phyloP scores from a whole-genome alignment of 2,113 vertebrate genomes.

The Ictalurus punctatus region DNA sequence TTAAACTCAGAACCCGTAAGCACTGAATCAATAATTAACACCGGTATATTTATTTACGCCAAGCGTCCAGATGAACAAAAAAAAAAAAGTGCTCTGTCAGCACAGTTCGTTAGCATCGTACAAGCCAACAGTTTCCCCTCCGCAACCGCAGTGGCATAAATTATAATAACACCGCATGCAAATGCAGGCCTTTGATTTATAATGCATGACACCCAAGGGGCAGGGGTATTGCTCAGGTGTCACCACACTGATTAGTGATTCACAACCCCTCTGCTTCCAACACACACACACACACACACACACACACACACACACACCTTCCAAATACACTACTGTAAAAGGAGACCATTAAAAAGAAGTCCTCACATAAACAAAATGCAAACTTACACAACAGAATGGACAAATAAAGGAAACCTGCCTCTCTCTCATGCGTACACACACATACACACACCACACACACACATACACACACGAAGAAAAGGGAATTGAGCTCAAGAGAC shows the following conservation, averaged over 20 bases:
- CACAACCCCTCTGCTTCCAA: conserved; percentile 64
- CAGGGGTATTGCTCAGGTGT: conserved; percentile 79
- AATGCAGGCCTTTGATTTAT: conserved; percentile 81
- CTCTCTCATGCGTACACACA: not conserved
- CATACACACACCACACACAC: not conserved
- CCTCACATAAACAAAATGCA: conserved; percentile 19
- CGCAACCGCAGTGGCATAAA: conserved; percentile 69
- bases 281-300: conserved; percentile 36
- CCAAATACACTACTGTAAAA: not conserved
- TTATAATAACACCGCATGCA: conserved; percentile 78
- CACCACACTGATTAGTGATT: conserved; percentile 79
- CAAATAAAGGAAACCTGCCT: conserved; percentile 27
- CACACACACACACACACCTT: conserved; percentile 29
- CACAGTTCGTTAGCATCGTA: conserved; percentile 75
- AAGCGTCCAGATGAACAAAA: conserved; percentile 67
- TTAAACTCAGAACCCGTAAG: conserved; percentile 27
- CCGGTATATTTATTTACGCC: conserved; percentile 71
- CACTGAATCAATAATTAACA: conserved; percentile 73
- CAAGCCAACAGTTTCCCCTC: conserved; percentile 68
- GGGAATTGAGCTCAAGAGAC: conserved; percentile 73
- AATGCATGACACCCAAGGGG: conserved; percentile 79
- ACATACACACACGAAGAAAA: conserved; percentile 29
- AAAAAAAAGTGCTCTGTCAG: conserved; percentile 76
- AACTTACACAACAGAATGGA: conserved; percentile 30
- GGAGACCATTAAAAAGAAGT: conserved; percentile 24